Base-by-base conservation (phyloP, 2,888 invertebrate species). In the Nomada flava region DNA sequence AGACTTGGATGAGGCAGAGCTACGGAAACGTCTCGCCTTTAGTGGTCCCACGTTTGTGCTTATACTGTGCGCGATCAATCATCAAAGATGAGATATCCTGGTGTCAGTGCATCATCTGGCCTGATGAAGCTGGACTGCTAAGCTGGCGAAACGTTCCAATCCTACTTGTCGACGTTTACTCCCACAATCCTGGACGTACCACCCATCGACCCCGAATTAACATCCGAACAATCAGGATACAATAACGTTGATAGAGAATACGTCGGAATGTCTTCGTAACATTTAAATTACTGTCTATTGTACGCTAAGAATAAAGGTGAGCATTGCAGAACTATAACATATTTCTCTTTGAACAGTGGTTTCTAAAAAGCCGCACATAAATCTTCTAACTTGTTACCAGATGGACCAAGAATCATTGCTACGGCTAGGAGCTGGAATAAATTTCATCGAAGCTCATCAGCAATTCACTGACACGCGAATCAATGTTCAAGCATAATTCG, bases 11-110 rank as follows among this genome's bases (percentile, higher is more conserved):
- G 57, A 65, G 64, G 53, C 59, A 44, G 26, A 50, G 59, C 20
- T 11, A 36, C 29, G 44, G 79, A 65, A 64, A 70, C 77, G 53
- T 65, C 64, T 77, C 70, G 53, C 42, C 70, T 79, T 79, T 64
- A 47, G 68, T 26, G 50, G 67, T 10, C 4, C 62, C 9, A 52
- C 20, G 68, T 63, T 42, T 63, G 57, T 29, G 60, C 29, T 18
- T 42, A 18, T 20, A 9, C 55, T 57, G 23, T 0, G 36, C 53
- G 42, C 26, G 63, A 68, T 79, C 76, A 50, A 62, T 70, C 78
- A 55, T 67, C 79, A 59, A 67, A 71, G 65, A 71, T 65, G 70
- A 65, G 77, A 60, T 50, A 44, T 60, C 60, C 42, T 53, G 18
- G n/a, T 62, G 59, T 55, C 63, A 13, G 68, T 69, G 63, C 52